A percentile compares a stretch with the other conserved stretches of the same genome.
These are phyloP conservation scores for Leucopsar rothschildi DNA, from an alignment of 2,113 vertebrate species.

Conservation along the genomic window DNA sequence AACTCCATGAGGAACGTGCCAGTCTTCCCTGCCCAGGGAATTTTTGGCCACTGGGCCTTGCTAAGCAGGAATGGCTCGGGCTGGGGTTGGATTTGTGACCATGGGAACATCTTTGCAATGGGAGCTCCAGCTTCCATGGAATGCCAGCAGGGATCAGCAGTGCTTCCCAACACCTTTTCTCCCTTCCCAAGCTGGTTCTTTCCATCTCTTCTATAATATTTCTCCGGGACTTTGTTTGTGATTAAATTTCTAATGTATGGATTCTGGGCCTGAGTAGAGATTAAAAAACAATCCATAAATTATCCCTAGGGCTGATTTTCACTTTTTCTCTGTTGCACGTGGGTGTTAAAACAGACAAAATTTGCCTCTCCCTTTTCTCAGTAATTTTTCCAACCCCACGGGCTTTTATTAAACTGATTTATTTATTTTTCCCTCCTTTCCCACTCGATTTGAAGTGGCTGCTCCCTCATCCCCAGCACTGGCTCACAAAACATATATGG, in stretches of 20 bases:
- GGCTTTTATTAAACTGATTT: not conserved
- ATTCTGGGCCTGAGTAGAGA: not conserved
- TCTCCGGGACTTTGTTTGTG: not conserved
- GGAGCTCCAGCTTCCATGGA: not conserved
- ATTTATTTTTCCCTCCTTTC: conserved; percentile 20
- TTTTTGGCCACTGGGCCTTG: not conserved
- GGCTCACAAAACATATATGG: not conserved
- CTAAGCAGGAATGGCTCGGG: not conserved
- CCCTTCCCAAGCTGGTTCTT: not conserved
- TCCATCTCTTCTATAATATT: not conserved
- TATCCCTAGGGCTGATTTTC: not conserved
- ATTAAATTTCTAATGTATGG: not conserved
- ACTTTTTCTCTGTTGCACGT: not conserved
- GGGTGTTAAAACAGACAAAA: not conserved
- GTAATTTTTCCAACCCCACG: conserved; percentile 17
- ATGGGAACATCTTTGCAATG: not conserved
- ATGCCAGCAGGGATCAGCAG: not conserved
- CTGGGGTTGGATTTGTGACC: not conserved
- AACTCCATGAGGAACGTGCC: not conserved
- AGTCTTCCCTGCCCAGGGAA: not conserved
- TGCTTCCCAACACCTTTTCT: fast-evolving
- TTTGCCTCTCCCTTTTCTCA: conserved; percentile 5
- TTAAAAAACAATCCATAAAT: not conserved
- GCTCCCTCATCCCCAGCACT: not conserved
- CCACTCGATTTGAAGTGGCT: not conserved